Evolutionary conservation across 2,797 vertebrate genomes (phyloP).

Genomic region (Bryconaethiops microstoma): DNA sequence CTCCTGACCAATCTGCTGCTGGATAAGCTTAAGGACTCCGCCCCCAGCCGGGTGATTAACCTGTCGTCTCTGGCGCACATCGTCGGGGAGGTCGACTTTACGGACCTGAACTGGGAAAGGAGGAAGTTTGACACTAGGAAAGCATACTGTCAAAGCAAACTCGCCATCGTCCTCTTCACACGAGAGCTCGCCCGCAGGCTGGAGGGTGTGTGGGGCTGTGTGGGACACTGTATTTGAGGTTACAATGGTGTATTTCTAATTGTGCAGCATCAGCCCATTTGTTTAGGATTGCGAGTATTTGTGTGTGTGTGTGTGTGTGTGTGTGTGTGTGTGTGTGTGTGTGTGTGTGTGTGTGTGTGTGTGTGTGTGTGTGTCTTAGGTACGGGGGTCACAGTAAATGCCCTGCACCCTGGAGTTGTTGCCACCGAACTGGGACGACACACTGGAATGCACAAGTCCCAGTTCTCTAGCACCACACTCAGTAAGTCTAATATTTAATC

Average conservation of each 20-base stretch:
- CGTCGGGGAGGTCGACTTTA: constrained; percentile 83
- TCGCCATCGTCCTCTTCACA: constrained; percentile 85
- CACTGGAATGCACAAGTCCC: constrained; percentile 81
- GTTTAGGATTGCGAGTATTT: too few species aligned
- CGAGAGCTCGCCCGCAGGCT: constrained; percentile 83
- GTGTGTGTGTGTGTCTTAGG: constrained; percentile 66
- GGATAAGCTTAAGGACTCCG: constrained; percentile 83
- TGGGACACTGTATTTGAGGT: constrained; percentile 28
- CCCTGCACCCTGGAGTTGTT: constrained; percentile 84
- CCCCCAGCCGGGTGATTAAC: constrained; percentile 85
- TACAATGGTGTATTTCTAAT: background rate
- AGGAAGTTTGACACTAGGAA: constrained; percentile 85
- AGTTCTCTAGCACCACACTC: constrained; percentile 79
- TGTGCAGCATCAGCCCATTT: background rate
- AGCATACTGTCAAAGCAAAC: constrained; percentile 91
- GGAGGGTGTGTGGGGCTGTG: constrained; percentile 69
- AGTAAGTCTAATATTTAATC: constrained; percentile 69
- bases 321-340: constrained; percentile 25
- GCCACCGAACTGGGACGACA: constrained; percentile 85
- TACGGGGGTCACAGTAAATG: constrained; percentile 81
- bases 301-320: constrained; percentile 29
- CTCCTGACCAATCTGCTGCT: constrained; percentile 86
- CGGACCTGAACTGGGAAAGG: constrained; percentile 86
- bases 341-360: constrained; percentile 27
- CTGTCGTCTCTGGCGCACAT: constrained; percentile 85